Conservation (phyloP, 2,113 vertebrate species). For the Oriolus oriolus region DNA sequence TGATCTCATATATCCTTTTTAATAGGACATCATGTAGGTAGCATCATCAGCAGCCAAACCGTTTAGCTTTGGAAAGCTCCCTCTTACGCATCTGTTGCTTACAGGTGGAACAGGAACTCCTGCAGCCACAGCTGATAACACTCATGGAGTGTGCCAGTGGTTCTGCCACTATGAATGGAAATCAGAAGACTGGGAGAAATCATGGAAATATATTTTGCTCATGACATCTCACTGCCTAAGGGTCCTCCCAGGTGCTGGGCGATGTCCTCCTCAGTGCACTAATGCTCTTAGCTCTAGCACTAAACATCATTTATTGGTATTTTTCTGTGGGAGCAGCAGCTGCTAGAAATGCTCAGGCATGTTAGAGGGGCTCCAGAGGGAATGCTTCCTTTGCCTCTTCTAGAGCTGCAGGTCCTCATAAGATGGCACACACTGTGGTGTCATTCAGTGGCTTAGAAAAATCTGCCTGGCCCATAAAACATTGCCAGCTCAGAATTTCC, state of each 20-base stretch:
- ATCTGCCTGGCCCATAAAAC: background rate
- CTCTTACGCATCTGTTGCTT: background rate
- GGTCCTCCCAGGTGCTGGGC: background rate
- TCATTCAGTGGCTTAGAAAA: background rate
- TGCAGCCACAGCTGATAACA: background rate
- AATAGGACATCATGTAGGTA: background rate
- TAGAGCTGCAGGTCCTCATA: background rate
- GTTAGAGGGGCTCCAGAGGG: background rate
- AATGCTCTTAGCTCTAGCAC: background rate
- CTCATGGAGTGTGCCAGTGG: too few species aligned
- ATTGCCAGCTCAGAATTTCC: background rate
- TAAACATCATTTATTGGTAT: background rate
- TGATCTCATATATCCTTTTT: background rate
- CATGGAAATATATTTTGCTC: background rate
- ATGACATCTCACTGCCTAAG: background rate
- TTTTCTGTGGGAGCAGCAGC: background rate
- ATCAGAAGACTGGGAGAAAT: background rate
- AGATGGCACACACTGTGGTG: background rate
- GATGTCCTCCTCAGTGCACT: background rate
- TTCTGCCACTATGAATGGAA: background rate
- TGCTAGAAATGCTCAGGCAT: background rate
- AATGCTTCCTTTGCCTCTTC: background rate
- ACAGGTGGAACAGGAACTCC: background rate
- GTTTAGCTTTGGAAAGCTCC: background rate
- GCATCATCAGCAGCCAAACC: accelerated